A percentile compares a stretch with the other conserved stretches of the same genome.
Conservation (phyloP, 2,888 invertebrate genomes). For the Sycophila texana region DNA sequence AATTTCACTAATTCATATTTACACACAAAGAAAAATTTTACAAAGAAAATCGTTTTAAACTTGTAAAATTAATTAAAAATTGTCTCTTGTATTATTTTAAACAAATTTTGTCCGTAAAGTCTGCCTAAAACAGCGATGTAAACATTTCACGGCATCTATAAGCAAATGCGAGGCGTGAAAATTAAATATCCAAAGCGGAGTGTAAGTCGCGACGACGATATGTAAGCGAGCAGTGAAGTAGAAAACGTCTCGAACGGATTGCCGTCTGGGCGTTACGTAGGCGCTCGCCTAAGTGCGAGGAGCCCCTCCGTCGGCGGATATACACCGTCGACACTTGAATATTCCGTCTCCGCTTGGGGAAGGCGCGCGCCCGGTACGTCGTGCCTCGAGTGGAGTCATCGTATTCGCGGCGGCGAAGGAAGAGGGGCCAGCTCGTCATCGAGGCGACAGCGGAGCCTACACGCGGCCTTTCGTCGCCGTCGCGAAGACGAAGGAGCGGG, state of each 20-base stretch:
- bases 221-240: not conserved
- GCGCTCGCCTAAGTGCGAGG: conserved; percentile 59
- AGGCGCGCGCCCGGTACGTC: conserved; percentile 62
- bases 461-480: conserved; percentile 8
- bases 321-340: conserved; percentile 64
- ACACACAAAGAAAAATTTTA: too few relatives aligned
- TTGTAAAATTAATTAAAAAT: too few relatives aligned
- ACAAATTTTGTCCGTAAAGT: too few relatives aligned
- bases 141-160: too few relatives aligned
- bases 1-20: too few relatives aligned
- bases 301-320: conserved; percentile 68
- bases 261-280: not conserved
- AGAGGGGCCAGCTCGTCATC: conserved; percentile 64
- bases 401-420: conserved; percentile 64
- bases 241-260: conserved; percentile 35
- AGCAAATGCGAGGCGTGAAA: too few relatives aligned
- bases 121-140: too few relatives aligned
- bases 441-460: conserved; percentile 30
- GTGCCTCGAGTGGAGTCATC: conserved; percentile 71
- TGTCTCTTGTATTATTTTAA: too few relatives aligned
- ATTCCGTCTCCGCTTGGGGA: conserved; percentile 67
- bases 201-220: too few relatives aligned
- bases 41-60: too few relatives aligned
- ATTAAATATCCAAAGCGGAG: too few relatives aligned
- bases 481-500: conserved; percentile 15